Base-by-base conservation (phyloP, 2,113 vertebrate species). In the Actenoides hombroni region DNA sequence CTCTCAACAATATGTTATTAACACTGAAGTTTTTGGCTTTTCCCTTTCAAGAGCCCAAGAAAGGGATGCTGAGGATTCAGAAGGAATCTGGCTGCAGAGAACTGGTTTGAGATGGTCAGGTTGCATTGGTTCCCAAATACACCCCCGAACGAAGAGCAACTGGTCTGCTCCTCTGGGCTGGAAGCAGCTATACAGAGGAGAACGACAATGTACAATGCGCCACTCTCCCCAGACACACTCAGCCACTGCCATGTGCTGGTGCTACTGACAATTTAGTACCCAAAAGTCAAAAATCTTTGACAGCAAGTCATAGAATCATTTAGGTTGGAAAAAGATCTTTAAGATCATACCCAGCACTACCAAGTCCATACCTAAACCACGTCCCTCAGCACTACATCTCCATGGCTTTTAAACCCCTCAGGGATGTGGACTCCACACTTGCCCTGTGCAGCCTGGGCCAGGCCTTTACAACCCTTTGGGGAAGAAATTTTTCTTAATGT, bases 131-230 rank as follows among this genome's bases (percentile, higher is more conserved):
- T 26, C 64, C 28, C 46, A 73, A 63, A 79, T 2, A 20, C 31
- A 60, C 13, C 5, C 6, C 3, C 0, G 0, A 0, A 11, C 4
- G 12, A 84, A 68, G 9, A 91, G 33, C 28, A 46, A 60, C 48
- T 17, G 39, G 16, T 49, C 56, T 70, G 57, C 35, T 65, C 61
- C 20, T n/a, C 37, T 20, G 46, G 21, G n/a, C 70, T 85, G n/a
- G 61, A 73, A 73, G 48, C 1, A 16, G 57, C 2, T 13, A 12
- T 14, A 14, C 2, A 18, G 33, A 49, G 19, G 12, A 23, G 40
- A 61, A 64, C 75, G 35, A 37, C 20, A 39, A 25, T 3, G 24
- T 51, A 24, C 48, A 49, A 49, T 23, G 7, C 2, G 28, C 25
- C 5, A 3, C n/a, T 23, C 35, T 78, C 19, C 44, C 56, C 51